Conservation (phyloP, 2,888 invertebrate species). For the Nomada fabriciana region DNA sequence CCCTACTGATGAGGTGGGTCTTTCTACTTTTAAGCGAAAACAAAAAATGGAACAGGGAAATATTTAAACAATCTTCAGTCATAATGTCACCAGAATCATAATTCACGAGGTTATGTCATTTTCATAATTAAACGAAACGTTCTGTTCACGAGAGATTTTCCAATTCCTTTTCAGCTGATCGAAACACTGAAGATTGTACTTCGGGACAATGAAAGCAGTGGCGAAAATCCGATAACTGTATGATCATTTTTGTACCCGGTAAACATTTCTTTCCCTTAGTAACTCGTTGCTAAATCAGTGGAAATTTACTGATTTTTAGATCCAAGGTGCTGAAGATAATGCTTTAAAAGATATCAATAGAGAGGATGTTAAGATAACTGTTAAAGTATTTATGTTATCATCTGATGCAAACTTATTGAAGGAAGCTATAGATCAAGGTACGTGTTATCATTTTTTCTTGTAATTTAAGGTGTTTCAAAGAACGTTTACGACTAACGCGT, state of each 20-base stretch:
- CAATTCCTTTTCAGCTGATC: slow-evolving; percentile 84
- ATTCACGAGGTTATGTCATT: slow-evolving; percentile 70
- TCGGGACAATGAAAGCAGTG: slow-evolving; percentile 82
- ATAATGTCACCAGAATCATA: neutral
- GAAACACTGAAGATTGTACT: slow-evolving; percentile 88
- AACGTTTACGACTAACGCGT: neutral
- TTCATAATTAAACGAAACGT: slow-evolving; percentile 5
- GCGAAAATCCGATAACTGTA: slow-evolving; percentile 66
- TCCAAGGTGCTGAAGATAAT: slow-evolving; percentile 72
- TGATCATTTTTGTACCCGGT: neutral
- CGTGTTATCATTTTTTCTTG: slow-evolving; percentile 15
- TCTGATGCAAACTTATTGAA: slow-evolving; percentile 88
- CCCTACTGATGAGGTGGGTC: slow-evolving; percentile 92
- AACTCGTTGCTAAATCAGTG: neutral
- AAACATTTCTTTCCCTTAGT: neutral
- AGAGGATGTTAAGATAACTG: slow-evolving; percentile 92
- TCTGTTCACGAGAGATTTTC: neutral
- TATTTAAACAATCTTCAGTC: neutral
- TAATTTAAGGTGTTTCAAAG: neutral
- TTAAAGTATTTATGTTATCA: slow-evolving; percentile 93
- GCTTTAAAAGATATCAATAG: slow-evolving; percentile 87
- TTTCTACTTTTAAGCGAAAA: neutral
- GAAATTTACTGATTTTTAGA: slow-evolving; percentile 54
- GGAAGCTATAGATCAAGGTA: slow-evolving; percentile 91
- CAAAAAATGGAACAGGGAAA: neutral